These are phyloP conservation scores for Hepsetus odoe DNA, from an alignment of 2,113 vertebrate genomes.

Conservation along the genomic window DNA sequence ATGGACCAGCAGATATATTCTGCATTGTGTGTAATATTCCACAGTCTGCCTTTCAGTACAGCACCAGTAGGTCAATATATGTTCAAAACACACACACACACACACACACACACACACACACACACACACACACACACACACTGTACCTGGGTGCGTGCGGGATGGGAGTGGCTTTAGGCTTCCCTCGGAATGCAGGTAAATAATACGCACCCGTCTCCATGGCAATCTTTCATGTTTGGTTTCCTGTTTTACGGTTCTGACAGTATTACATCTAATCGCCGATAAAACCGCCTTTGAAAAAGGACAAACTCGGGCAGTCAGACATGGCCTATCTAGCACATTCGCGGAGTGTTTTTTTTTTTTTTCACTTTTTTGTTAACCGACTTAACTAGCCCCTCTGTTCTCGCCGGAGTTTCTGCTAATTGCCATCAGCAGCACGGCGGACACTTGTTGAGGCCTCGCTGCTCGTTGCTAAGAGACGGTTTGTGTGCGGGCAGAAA, in stretches of 20 bases:
- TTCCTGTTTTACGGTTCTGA: conserved; percentile 50
- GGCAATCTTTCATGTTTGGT: conserved; percentile 59
- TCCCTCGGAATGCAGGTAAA: conserved; percentile 64
- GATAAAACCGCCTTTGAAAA: conserved; percentile 38
- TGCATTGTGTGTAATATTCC: too few relatives aligned
- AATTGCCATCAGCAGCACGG: conserved; percentile 66
- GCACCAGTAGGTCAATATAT: too few relatives aligned
- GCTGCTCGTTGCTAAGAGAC: conserved; percentile 78
- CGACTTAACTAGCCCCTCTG: neutral
- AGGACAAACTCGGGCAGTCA: conserved; percentile 5
- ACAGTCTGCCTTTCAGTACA: too few relatives aligned
- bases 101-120: neutral
- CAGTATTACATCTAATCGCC: conserved; percentile 29
- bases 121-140: neutral
- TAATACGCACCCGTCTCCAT: conserved; percentile 58
- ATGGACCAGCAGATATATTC: too few relatives aligned
- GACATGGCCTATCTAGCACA: neutral
- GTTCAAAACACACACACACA: too few relatives aligned
- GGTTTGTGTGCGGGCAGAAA: conserved; percentile 73
- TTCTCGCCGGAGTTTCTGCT: conserved; percentile 17
- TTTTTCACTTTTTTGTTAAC: too few relatives aligned
- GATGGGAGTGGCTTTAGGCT: conserved; percentile 58
- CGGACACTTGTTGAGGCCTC: conserved; percentile 79
- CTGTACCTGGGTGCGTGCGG: conserved; percentile 51
- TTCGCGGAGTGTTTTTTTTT: neutral